Conservation (phyloP, 2,797 vertebrate genomes). For the Hippoglossus hippoglossus region DNA sequence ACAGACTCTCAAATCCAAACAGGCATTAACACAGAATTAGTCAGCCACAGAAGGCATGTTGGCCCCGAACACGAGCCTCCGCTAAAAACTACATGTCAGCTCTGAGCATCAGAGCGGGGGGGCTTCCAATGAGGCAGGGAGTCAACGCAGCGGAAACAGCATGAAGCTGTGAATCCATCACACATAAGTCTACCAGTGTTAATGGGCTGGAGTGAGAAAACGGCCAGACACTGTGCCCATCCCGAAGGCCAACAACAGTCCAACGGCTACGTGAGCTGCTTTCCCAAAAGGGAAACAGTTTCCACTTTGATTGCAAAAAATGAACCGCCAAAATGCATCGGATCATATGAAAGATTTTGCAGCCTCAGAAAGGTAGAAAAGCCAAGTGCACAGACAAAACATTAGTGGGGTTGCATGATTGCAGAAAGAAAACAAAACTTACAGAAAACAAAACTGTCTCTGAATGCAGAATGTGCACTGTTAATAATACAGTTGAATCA, state of each 20-base stretch:
- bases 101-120: constrained; percentile 1
- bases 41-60: constrained; percentile 28
- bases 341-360: neutral
- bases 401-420: too few species aligned
- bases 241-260: neutral
- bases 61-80: constrained; percentile 7
- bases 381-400: neutral
- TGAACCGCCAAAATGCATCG: constrained; percentile 5
- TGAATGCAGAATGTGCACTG: too few species aligned
- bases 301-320: too few species aligned
- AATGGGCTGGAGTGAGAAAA: constrained; percentile 10
- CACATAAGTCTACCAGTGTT: constrained; percentile 8
- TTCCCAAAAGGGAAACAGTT: neutral
- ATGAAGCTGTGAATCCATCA: constrained; percentile 32
- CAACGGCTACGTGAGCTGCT: constrained; percentile 1
- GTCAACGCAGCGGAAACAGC: constrained; percentile 5
- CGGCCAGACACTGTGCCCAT: neutral
- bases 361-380: neutral
- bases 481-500: too few species aligned
- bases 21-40: constrained; percentile 39
- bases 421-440: too few species aligned
- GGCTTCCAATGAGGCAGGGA: constrained; percentile 15
- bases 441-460: too few species aligned
- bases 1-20: constrained; percentile 36
- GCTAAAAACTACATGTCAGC: constrained; percentile 16